A percentile compares a stretch with the other conserved stretches of the same genome.
Evolutionary conservation across 1,140 invertebrate species (phyloP).

Genomic region (Ceratina japonica): DNA sequence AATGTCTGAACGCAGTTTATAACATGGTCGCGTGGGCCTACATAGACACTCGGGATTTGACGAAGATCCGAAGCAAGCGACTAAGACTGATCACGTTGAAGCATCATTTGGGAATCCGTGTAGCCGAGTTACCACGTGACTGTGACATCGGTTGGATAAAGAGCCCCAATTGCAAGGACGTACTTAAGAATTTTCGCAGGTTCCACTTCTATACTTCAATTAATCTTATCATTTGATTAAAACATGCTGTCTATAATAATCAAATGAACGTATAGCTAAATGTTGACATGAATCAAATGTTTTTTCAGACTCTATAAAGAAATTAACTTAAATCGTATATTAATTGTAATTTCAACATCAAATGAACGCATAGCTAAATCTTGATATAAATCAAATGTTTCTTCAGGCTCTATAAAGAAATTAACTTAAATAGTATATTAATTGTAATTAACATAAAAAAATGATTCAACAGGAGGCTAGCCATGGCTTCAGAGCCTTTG

Average conservation of each 20-base stretch:
- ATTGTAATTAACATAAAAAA: too few species aligned
- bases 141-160: slow-evolving; percentile 68
- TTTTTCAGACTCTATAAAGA: too few species aligned
- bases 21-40: slow-evolving; percentile 66
- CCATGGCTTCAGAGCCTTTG: slow-evolving; percentile 61
- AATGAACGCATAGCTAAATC: too few species aligned
- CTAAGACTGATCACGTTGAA: slow-evolving; percentile 54
- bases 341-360: too few species aligned
- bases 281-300: too few species aligned
- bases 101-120: slow-evolving; percentile 67
- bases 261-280: too few species aligned
- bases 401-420: not conserved
- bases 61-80: slow-evolving; percentile 25
- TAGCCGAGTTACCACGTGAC: slow-evolving; percentile 62
- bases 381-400: not conserved
- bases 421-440: not conserved
- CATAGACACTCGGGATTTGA: slow-evolving; percentile 68
- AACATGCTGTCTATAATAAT: too few species aligned
- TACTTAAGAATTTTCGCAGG: slow-evolving; percentile 58
- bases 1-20: slow-evolving; percentile 66
- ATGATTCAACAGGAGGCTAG: slow-evolving; percentile 52
- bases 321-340: too few species aligned
- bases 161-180: slow-evolving; percentile 37
- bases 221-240: not conserved
- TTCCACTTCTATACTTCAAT: not conserved